A percentile compares a stretch with the other conserved stretches of the same genome.
phyloP scores from a whole-genome alignment of 2,888 invertebrate species.

The Exephanes ischioxanthus region DNA sequence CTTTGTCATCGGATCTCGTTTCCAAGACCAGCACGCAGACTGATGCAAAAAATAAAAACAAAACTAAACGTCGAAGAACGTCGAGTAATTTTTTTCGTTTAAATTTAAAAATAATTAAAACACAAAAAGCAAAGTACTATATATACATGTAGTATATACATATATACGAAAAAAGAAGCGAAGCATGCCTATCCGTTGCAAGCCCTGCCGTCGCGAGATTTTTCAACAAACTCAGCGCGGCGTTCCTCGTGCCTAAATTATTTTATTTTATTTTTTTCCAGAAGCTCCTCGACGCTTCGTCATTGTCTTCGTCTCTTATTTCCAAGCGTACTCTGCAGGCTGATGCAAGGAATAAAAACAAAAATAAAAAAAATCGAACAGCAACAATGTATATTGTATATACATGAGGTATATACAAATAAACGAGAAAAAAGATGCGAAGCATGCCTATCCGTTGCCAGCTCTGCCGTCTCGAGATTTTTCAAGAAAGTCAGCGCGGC shows the following conservation, averaged over 20 bases:
- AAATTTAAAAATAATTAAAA: not conserved
- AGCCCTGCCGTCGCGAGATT: constrained; percentile 72
- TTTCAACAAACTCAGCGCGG: constrained; percentile 13
- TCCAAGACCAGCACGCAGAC: not conserved
- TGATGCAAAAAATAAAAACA: not conserved
- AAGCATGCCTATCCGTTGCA: constrained; percentile 71
- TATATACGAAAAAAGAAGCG: constrained; percentile 13
- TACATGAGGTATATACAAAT: too few relatives aligned
- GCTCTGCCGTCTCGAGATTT: constrained; percentile 71
- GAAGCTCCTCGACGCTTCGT: too few relatives aligned
- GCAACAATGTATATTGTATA: not conserved
- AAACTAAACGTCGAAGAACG: constrained; percentile 23
- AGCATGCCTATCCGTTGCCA: constrained; percentile 71
- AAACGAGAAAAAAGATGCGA: constrained; percentile 26
- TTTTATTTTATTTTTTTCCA: too few relatives aligned
- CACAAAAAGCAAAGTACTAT: too few relatives aligned
- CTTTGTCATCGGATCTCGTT: too few relatives aligned
- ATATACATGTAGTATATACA: too few relatives aligned
- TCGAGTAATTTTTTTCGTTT: too few relatives aligned
- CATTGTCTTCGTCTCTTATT: too few relatives aligned
- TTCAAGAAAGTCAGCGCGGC: constrained; percentile 12
- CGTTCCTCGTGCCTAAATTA: not conserved
- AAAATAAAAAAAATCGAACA: not conserved
- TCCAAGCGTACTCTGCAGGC: too few relatives aligned
- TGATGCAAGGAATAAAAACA: not conserved